Base-by-base conservation (phyloP, 2,888 invertebrate genomes). In the Nyleta sp. region DNA sequence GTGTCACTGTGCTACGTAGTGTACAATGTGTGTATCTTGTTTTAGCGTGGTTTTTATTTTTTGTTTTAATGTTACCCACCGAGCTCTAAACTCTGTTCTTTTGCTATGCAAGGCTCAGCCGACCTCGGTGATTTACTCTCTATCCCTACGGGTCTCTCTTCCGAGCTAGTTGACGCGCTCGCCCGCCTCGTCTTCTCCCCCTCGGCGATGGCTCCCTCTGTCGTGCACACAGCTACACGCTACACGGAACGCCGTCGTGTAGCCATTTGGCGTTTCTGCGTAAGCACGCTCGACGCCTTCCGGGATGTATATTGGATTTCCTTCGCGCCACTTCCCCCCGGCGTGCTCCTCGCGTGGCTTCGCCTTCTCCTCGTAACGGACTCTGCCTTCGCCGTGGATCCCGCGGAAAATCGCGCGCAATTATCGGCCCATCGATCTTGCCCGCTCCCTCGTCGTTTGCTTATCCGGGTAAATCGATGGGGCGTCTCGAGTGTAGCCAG, bases 211-310 rank as follows among this genome's bases (percentile, higher is more conserved):
- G 70, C 50, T 70, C 70, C 75, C 75, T 76, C 48, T 50, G 52
- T 24, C 33, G 28, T 17, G 64, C 57, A 40, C 5, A 8, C 57
- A 50, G 11, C 20, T 44, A 55, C 22, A 22, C 24, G 48, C 24
- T 48, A 40, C 57, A 57, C 7, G 59, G 53, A 52, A 65, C 42
- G 40, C 55, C 64, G 18, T 28, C 55, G 64, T 48, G 71, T 24
- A 68, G 73, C 50, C 68, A 64, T 64, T 74, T 77, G 67, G 42
- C 73, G 62, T 73, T 68, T 73, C 72, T 68, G 52, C 67, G 67
- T 78, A 68, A 78, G 31, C 44, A 13, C 17, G 40, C 28, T 13
- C 15, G 31, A 11, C 53, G 53, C 13, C 59, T 38, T 40, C 44
- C 15, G 6, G 44, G 44, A 35, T 11, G 35, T 35, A 24, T 24